These are phyloP conservation scores for Sicus ferrugineus DNA, from an alignment of 2,888 invertebrate species.

Conservation along the genomic window DNA sequence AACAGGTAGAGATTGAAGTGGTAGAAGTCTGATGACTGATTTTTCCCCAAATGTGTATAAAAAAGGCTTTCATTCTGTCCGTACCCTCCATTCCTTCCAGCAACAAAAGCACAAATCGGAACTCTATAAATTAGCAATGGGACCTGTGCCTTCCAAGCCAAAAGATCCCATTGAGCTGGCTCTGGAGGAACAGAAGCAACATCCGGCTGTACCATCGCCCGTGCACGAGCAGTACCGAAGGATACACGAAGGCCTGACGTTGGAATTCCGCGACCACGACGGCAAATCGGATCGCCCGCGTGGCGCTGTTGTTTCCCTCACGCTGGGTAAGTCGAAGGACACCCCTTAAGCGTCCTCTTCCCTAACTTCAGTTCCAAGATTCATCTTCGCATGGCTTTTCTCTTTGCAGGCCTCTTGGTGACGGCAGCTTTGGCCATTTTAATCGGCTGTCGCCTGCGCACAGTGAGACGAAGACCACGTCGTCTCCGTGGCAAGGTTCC, in stretches of 20 bases:
- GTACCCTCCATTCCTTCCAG: conserved; percentile 43
- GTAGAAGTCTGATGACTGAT: not conserved
- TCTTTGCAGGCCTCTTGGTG: conserved; percentile 68
- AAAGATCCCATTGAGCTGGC: conserved; percentile 50
- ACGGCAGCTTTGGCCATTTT: conserved; percentile 82
- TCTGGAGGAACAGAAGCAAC: conserved; percentile 48
- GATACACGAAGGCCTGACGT: conserved; percentile 61
- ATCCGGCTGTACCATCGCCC: conserved; percentile 43
- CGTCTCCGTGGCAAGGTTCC: conserved; percentile 78
- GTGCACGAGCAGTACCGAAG: conserved; percentile 62
- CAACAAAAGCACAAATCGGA: conserved; percentile 57
- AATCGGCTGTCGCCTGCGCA: conserved; percentile 83
- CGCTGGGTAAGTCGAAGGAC: conserved; percentile 68
- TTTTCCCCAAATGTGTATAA: not conserved
- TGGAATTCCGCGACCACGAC: conserved; percentile 67
- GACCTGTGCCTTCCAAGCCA: conserved; percentile 29
- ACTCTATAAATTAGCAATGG: conserved; percentile 35
- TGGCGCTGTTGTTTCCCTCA: conserved; percentile 81
- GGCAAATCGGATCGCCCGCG: conserved; percentile 76
- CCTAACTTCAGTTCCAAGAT: too few species aligned
- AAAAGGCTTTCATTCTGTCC: conserved; percentile 20
- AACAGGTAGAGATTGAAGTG: conserved; percentile 51
- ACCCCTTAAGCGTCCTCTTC: not conserved
- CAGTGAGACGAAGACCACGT: conserved; percentile 75
- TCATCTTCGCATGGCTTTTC: not conserved